A percentile compares a stretch with the other conserved stretches of the same genome.
These are phyloP conservation scores for Eristalis intricaria DNA, from an alignment of 2,888 invertebrate genomes.

Conservation along the genomic window DNA sequence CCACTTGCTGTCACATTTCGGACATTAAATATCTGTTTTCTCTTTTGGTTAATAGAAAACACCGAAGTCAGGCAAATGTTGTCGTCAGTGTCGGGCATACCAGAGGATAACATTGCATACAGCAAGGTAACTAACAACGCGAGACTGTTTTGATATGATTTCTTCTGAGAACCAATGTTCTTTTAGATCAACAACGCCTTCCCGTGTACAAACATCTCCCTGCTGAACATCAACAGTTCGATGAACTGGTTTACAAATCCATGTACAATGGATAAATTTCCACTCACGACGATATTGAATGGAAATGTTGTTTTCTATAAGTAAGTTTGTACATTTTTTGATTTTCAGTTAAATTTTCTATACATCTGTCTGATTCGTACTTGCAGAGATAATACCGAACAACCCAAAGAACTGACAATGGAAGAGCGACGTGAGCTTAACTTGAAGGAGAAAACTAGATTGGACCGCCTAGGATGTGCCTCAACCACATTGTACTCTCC, in stretches of 20 bases:
- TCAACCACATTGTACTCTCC: conserved; percentile 83
- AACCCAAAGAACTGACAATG: conserved; percentile 83
- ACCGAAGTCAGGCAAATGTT: conserved; percentile 82
- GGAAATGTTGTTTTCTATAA: conserved; percentile 87
- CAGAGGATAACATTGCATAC: conserved; percentile 85
- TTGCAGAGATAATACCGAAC: conserved; percentile 85
- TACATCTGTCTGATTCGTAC: not conserved
- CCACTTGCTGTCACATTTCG: not conserved
- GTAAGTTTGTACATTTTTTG: conserved; percentile 79
- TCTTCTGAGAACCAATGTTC: not conserved
- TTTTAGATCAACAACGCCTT: conserved; percentile 81
- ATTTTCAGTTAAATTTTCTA: conserved; percentile 31
- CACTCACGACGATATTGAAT: conserved; percentile 84
- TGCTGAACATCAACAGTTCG: conserved; percentile 84
- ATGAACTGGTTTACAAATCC: conserved; percentile 85
- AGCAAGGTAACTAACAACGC: conserved; percentile 81
- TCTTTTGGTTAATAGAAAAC: conserved; percentile 76
- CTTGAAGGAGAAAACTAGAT: conserved; percentile 83
- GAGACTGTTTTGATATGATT: not conserved
- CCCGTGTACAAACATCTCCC: conserved; percentile 85
- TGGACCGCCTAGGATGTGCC: conserved; percentile 81
- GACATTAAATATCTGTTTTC: not conserved
- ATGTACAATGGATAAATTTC: conserved; percentile 83
- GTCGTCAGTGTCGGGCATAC: conserved; percentile 83
- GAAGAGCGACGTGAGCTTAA: conserved; percentile 85